Conservation (phyloP, 2,113 vertebrate genomes). For the Myrmecophaga tridactyla region DNA sequence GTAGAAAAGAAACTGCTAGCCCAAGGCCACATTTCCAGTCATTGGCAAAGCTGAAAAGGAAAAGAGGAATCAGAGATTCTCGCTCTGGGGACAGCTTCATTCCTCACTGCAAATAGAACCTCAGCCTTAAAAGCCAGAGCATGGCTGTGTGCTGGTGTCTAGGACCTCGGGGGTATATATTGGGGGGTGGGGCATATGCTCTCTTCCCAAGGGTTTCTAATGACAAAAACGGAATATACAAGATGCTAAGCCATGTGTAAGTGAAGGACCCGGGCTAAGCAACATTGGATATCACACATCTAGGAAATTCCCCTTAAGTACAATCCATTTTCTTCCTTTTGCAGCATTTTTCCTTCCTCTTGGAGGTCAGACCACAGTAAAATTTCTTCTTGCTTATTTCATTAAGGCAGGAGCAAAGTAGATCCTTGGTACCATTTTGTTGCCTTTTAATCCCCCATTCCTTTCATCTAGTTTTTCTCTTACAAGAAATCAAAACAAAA, state of each 20-base stretch:
- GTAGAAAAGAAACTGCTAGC: not conserved
- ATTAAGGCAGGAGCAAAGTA: not conserved
- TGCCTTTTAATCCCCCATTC: not conserved
- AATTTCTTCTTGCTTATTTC: not conserved
- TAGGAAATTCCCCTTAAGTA: not conserved
- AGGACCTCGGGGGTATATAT: not conserved
- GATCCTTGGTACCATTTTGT: not conserved
- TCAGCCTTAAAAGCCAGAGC: not conserved
- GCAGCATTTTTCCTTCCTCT: not conserved
- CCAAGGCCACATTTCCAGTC: not conserved
- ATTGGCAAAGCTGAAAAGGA: not conserved
- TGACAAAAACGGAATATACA: not conserved
- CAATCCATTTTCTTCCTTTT: not conserved
- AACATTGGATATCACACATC: not conserved
- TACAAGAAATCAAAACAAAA: constrained; percentile 41
- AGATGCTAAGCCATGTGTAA: not conserved
- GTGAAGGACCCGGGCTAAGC: not conserved
- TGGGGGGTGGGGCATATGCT: not conserved
- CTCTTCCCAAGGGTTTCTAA: not conserved
- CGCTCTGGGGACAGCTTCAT: not conserved
- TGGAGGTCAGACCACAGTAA: not conserved
- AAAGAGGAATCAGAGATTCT: not conserved
- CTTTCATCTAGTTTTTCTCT: not conserved
- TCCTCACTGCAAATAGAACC: not conserved
- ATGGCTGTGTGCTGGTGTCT: not conserved